Evolutionary conservation across 1,140 invertebrate species (phyloP).

Genomic region (Orussus abietinus): DNA sequence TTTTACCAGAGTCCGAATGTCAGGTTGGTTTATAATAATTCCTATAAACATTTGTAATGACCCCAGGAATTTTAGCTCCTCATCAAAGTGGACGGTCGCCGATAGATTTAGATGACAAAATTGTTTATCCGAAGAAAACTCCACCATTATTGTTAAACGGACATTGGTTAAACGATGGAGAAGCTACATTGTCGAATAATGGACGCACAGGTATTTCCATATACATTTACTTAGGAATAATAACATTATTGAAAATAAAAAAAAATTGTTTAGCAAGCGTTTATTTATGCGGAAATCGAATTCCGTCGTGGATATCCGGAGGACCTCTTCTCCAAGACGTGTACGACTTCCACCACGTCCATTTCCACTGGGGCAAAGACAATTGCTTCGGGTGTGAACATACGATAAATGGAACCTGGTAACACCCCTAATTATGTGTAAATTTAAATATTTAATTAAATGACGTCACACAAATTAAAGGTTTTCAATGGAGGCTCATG

Average conservation of each 20-base stretch:
- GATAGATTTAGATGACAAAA: conserved; percentile 27
- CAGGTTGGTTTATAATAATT: no score
- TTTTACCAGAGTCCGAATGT: no score
- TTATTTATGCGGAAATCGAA: conserved; percentile 24
- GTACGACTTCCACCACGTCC: conserved; percentile 71
- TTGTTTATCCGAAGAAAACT: conserved; percentile 17
- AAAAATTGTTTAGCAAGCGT: conserved; percentile 19
- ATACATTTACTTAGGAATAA: not conserved
- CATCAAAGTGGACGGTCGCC: conserved; percentile 30
- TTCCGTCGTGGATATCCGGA: conserved; percentile 40
- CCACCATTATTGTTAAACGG: conserved; percentile 28
- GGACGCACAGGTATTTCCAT: conserved; percentile 4
- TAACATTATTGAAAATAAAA: not conserved
- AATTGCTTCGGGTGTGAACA: conserved; percentile 78
- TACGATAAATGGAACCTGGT: conserved; percentile 61
- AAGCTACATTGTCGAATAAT: conserved; percentile 31
- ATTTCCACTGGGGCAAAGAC: conserved; percentile 81
- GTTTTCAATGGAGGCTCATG: conserved; percentile 73
- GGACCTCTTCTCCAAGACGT: conserved; percentile 63
- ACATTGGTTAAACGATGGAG: conserved; percentile 42
- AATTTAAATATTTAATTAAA: conserved; percentile 10
- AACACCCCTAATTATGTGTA: not conserved
- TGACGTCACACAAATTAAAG: conserved; percentile 26
- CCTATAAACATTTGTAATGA: no score
- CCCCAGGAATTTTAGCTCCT: no score